Evolutionary conservation across 2,797 vertebrate genomes (phyloP), one percentile per base, ranked within the genome.

Genomic region (Carcharodon carcharias): DNA sequence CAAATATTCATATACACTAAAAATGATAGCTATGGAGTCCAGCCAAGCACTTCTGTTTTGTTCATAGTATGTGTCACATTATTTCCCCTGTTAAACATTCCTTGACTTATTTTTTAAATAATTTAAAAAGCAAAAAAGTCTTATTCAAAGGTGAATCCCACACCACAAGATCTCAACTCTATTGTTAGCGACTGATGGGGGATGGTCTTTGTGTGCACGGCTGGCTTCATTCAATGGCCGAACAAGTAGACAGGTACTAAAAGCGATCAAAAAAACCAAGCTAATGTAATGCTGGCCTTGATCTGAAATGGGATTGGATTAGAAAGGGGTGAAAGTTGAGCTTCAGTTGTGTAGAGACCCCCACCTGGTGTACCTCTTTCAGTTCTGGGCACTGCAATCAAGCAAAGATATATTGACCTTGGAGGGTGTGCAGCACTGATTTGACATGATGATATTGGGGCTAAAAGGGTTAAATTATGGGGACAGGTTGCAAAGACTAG

Each of bases 1-100:
- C 35, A 63, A n/a, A 65, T 96, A 96, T 96, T 71, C 96, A 95
- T 61, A 96, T 97, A 3, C 80, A 97, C 97, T 97, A 97, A 97
- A 50, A 96, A 97, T 96, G 96, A 96, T 96, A 50, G 45, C 45
- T 50, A 1, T 50, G 80, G 96, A 96, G 96, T 97, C 73, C 77
- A 97, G 96, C 97, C 97, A 96, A 96, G 96, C 21, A 40, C 40
- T 50, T 45, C 50, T 6, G 4, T 6, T 85, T 6, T 45, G 40
- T 23, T 82, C 71, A 28, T 5, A 0, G 61, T 65, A n/a, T n/a
- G 21, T 18, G n/a, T n/a, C 18, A 63, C 58, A 40, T 65, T 61
- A 40, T 40, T n/a, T 23, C 61, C 6, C 16, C 58, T 65, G 12
- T 63, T 7, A 93, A 63, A 63, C 35, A 23, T 40, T 63, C 35